A percentile compares a stretch with the other conserved stretches of the same genome.
Conservation (phyloP, 2,888 invertebrate species). For the Peribatodes rhomboidaria region DNA sequence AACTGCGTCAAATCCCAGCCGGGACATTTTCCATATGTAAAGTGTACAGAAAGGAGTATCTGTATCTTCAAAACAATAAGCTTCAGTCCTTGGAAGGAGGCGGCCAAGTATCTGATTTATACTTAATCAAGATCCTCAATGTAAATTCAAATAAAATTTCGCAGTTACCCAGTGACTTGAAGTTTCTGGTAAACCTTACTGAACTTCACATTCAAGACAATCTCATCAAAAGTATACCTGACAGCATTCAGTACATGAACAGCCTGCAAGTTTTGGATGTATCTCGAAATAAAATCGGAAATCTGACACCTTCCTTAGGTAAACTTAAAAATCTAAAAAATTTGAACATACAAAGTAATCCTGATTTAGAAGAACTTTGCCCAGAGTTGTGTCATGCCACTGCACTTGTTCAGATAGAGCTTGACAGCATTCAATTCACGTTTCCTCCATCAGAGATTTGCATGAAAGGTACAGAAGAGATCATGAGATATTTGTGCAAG, state of each 20-base stretch:
- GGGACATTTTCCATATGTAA: slow-evolving; percentile 93
- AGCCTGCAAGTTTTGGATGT: slow-evolving; percentile 90
- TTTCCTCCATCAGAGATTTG: slow-evolving; percentile 89
- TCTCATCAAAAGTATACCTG: slow-evolving; percentile 89
- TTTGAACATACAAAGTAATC: slow-evolving; percentile 88
- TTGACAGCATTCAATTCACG: slow-evolving; percentile 87
- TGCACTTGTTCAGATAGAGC: slow-evolving; percentile 86
- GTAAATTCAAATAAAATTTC: slow-evolving; percentile 89
- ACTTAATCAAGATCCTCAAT: slow-evolving; percentile 88
- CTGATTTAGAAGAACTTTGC: slow-evolving; percentile 87
- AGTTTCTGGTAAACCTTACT: slow-evolving; percentile 88
- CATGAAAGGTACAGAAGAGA: slow-evolving; percentile 86
- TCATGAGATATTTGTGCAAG: slow-evolving; percentile 88
- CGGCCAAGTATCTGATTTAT: slow-evolving; percentile 90
- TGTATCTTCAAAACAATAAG: slow-evolving; percentile 89
- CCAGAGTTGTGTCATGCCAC: slow-evolving; percentile 88
- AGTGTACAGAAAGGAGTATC: slow-evolving; percentile 91
- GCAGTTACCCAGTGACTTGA: slow-evolving; percentile 88
- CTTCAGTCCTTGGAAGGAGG: slow-evolving; percentile 90
- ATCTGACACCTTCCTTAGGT: slow-evolving; percentile 88
- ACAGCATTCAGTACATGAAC: slow-evolving; percentile 88
- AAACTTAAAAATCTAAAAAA: slow-evolving; percentile 87
- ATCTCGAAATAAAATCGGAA: slow-evolving; percentile 89
- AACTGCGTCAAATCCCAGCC: slow-evolving; percentile 90
- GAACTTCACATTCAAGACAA: slow-evolving; percentile 92